Percentiles rank a stretch among this genome's conserved stretches.
phyloP scores from a whole-genome alignment of 2,888 invertebrate species.

The Tiliacea aurago region DNA sequence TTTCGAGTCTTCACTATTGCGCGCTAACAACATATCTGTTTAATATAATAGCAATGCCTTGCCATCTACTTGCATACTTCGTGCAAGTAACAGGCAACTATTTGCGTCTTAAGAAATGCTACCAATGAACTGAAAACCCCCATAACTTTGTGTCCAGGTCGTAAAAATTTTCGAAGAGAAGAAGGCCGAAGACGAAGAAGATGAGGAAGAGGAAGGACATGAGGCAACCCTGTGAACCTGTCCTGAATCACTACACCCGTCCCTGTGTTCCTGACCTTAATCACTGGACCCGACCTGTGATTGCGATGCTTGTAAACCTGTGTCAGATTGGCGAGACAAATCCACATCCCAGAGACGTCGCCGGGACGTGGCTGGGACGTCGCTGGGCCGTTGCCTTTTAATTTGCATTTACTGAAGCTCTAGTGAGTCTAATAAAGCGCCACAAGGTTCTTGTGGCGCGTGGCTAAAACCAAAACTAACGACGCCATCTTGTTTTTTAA shows the following conservation, averaged over 20 bases:
- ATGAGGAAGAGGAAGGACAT: not conserved
- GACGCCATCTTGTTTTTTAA: not conserved
- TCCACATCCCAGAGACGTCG: not conserved
- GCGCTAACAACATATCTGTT: too few species aligned
- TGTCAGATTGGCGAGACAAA: not conserved
- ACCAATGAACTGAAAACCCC: not conserved
- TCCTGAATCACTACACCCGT: not conserved
- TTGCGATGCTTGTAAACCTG: not conserved
- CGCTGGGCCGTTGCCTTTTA: not conserved
- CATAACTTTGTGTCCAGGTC: conserved; percentile 13
- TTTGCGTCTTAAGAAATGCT: too few species aligned
- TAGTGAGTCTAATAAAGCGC: not conserved
- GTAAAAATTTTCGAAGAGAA: conserved; percentile 56
- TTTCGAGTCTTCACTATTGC: too few species aligned
- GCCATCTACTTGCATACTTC: not conserved
- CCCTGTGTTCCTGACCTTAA: too few species aligned
- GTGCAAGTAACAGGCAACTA: not conserved
- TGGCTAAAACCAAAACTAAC: not conserved
- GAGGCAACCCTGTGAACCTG: not conserved
- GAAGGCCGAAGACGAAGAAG: conserved; percentile 6
- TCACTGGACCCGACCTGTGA: not conserved
- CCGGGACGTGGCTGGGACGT: not conserved
- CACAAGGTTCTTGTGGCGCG: not conserved
- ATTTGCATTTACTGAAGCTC: not conserved
- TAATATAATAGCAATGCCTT: too few species aligned